Base-by-base conservation (phyloP, 2,113 vertebrate genomes). In the Paedocypris sp. region DNA sequence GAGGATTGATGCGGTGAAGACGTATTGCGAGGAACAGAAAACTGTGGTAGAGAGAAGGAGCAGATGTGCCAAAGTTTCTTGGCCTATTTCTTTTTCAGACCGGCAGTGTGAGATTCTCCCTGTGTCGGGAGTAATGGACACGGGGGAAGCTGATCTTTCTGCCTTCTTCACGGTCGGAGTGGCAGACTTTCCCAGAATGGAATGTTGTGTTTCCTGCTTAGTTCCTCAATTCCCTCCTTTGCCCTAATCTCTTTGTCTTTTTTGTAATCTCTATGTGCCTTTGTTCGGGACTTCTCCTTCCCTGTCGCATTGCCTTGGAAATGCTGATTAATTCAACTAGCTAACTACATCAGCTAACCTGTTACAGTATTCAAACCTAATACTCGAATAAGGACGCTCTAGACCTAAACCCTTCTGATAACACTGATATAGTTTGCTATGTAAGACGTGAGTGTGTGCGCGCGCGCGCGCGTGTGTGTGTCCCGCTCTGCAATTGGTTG, bases 151-250 rank as follows among this genome's bases (percentile, higher is more conserved):
- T 31, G 46, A 19, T 42, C 35, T 54, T 67, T 62, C 54, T 47
- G 31, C 51, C 51, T 60, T 72, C 62, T 72, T 46, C 62, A 57
- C 22, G 51, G 50, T 69, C 25, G 23, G 26, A 62, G 68, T 38
- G 46, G 47, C 68, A 60, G 63, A 65, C 57, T 66, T 63, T 69
- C 64, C 58, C 70, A 69, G 66, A 67, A 58, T 62, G 75, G 75
- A 75, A 77, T 77, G 75, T 48, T 70, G 71, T 64, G 59, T 77
- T 77, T 77, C 75, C 75, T 75, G 75, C 71, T 75, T 42, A 6
- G 68, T 72, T 71, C 68, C 60, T 73, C 61, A 49, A 60, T 67
- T 68, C 64, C 60, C 60, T 62, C 52, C 52, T 60, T 56, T 53
- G 33, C 46, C 49, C 19, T 25, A 33, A 48, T 49, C 61, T 51